These are phyloP conservation scores for Anguilla obscura DNA, from an alignment of 2,797 vertebrate genomes.

Conservation along the genomic window DNA sequence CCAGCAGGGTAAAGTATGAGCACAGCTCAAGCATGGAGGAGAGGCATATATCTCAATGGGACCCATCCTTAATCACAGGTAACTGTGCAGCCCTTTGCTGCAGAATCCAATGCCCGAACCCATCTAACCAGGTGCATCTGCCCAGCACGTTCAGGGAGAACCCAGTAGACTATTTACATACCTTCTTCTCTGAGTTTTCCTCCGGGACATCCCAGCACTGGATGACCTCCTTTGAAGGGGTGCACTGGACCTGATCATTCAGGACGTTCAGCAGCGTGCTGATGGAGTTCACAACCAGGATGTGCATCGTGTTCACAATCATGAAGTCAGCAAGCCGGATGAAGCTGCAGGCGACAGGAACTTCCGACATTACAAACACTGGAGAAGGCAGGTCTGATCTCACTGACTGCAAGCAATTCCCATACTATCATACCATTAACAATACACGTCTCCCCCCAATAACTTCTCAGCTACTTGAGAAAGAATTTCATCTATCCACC, in stretches of 20 bases:
- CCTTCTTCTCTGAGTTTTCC: conserved; percentile 65
- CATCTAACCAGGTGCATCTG: background rate
- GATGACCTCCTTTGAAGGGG: conserved; percentile 66
- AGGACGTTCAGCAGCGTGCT: conserved; percentile 68
- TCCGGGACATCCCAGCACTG: conserved; percentile 66
- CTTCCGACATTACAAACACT: background rate
- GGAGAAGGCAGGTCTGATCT: background rate
- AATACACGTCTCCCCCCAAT: too few relatives aligned
- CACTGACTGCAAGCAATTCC: background rate
- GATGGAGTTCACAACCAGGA: conserved; percentile 72
- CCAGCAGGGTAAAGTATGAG: conserved; percentile 28
- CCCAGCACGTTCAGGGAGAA: background rate
- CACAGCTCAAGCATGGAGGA: too few relatives aligned
- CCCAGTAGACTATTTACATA: conserved; percentile 33
- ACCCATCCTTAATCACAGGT: too few relatives aligned
- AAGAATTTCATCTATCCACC: background rate
- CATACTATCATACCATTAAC: background rate
- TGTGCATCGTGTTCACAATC: conserved; percentile 77
- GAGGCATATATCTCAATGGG: too few relatives aligned
- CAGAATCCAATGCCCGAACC: background rate
- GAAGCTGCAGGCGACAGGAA: conserved; percentile 68
- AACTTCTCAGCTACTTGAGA: background rate
- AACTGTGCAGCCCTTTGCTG: too few relatives aligned
- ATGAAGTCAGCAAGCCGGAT: conserved; percentile 82
- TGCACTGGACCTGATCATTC: conserved; percentile 69